phyloP scores from a whole-genome alignment of 2,113 vertebrate genomes.

The Poeciliopsis prolifica region DNA sequence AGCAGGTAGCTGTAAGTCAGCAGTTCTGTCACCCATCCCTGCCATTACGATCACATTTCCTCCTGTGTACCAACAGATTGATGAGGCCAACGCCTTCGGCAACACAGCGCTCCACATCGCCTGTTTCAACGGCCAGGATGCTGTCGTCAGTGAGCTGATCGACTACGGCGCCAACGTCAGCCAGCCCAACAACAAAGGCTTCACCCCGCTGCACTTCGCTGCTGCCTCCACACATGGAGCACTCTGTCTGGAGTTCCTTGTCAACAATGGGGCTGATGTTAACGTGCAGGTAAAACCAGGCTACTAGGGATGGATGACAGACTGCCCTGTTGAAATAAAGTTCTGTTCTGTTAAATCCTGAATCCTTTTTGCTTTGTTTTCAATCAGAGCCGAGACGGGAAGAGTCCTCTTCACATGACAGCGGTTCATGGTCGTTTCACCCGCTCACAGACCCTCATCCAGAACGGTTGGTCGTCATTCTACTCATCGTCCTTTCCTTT shows the following conservation, averaged over 20 bases:
- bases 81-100: conserved; percentile 93
- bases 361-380: neutral
- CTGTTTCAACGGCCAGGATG: conserved; percentile 94
- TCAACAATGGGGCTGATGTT: conserved; percentile 95
- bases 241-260: conserved; percentile 91
- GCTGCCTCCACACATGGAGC: conserved; percentile 94
- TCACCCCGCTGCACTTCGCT: conserved; percentile 96
- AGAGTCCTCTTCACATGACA: conserved; percentile 96
- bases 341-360: neutral
- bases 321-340: no score
- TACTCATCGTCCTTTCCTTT: neutral
- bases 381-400: conserved; percentile 92
- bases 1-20: neutral
- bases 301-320: no score
- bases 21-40: neutral
- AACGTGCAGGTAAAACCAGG: conserved; percentile 88
- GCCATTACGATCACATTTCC: neutral
- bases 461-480: conserved; percentile 86
- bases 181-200: conserved; percentile 93
- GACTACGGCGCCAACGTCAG: conserved; percentile 96
- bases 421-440: conserved; percentile 95
- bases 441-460: conserved; percentile 94
- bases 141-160: conserved; percentile 93
- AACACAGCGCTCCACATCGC: conserved; percentile 96
- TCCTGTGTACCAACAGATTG: conserved; percentile 81